Evolutionary conservation across 2,113 vertebrate genomes (phyloP).

Genomic region (Polyodon spathula): DNA sequence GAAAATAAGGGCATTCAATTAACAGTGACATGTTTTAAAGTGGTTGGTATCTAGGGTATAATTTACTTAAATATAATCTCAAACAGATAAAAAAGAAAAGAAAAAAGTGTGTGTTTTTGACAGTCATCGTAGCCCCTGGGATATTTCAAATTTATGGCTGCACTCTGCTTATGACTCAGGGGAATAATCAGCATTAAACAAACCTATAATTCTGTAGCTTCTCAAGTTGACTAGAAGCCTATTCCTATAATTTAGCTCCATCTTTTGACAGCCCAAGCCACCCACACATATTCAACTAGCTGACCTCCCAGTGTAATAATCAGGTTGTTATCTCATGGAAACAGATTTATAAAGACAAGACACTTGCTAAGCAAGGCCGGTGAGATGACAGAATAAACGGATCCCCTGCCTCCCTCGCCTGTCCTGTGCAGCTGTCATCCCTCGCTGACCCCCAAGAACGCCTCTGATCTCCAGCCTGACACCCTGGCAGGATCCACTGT

Average conservation of each 20-base stretch:
- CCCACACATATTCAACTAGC: neutral
- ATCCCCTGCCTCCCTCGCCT: constrained; percentile 26
- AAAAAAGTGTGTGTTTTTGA: constrained; percentile 24
- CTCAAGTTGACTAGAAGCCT: constrained; percentile 23
- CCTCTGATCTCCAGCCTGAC: constrained; percentile 29
- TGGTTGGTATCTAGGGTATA: constrained; percentile 37
- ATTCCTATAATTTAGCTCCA: constrained; percentile 23
- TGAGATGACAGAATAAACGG: constrained; percentile 30
- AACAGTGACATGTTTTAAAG: constrained; percentile 32
- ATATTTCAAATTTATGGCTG: constrained; percentile 36
- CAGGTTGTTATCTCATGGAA: constrained; percentile 21
- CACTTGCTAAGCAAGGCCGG: constrained; percentile 22
- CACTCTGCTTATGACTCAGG: constrained; percentile 38
- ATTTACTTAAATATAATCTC: constrained; percentile 48
- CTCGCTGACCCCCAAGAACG: constrained; percentile 26
- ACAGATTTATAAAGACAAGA: constrained; percentile 24
- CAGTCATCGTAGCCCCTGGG: constrained; percentile 30
- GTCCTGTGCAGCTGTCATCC: constrained; percentile 13
- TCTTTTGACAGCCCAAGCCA: constrained; percentile 7
- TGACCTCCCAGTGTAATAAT: constrained; percentile 17
- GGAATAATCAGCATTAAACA: constrained; percentile 46
- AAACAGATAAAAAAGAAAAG: constrained; percentile 30
- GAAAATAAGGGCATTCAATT: constrained; percentile 39
- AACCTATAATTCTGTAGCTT: constrained; percentile 32
- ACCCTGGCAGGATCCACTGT: constrained; percentile 17